Evolutionary conservation across 2,888 invertebrate genomes (phyloP).

Genomic region (Agriotes lineatus): DNA sequence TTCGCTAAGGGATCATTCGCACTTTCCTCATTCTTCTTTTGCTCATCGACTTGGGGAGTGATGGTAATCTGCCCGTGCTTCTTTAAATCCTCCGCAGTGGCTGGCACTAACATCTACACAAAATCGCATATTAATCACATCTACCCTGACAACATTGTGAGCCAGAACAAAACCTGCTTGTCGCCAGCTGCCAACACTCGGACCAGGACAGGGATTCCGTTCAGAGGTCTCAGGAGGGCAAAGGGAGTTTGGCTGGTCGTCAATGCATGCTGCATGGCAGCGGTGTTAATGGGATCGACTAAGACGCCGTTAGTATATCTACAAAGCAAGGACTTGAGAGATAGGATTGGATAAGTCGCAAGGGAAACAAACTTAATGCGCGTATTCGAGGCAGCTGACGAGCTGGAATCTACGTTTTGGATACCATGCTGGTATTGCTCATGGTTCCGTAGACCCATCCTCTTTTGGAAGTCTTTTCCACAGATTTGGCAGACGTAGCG

Average conservation of each 20-base stretch:
- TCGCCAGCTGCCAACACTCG: constrained; percentile 72
- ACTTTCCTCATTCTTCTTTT: neutral
- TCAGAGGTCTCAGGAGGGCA: constrained; percentile 76
- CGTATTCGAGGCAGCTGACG: neutral
- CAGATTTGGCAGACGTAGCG: constrained; percentile 70
- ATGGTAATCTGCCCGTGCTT: constrained; percentile 73
- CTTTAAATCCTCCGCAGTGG: constrained; percentile 78
- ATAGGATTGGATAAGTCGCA: neutral
- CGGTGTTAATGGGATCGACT: constrained; percentile 79
- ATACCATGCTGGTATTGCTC: constrained; percentile 71
- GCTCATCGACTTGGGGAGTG: constrained; percentile 46
- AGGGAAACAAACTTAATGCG: constrained; percentile 17
- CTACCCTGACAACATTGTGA: neutral
- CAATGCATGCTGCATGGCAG: constrained; percentile 77
- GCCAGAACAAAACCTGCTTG: constrained; percentile 57
- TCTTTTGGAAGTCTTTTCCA: constrained; percentile 69
- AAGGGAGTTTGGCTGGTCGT: constrained; percentile 77
- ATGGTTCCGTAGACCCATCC: constrained; percentile 69
- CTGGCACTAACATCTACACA: constrained; percentile 76
- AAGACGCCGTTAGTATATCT: constrained; percentile 71
- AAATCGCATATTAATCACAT: neutral
- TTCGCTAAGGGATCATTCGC: neutral
- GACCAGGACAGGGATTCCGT: constrained; percentile 77
- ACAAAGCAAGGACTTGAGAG: constrained; percentile 11
- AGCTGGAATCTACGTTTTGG: constrained; percentile 59